These are phyloP conservation scores for Rhagoletis zephyria DNA, from an alignment of 1,140 invertebrate genomes.

Conservation along the genomic window DNA sequence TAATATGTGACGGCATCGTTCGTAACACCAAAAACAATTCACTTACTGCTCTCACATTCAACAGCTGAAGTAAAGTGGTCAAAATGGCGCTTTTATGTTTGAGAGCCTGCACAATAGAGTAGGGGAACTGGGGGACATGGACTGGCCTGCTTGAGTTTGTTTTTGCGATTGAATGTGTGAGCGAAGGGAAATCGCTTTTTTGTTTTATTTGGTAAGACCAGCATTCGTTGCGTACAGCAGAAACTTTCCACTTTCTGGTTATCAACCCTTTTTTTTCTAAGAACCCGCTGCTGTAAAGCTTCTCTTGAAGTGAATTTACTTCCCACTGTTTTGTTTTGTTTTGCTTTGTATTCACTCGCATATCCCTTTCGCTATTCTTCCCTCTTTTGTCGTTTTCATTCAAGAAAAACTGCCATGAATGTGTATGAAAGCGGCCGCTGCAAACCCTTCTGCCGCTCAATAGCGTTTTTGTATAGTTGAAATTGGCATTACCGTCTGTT, in stretches of 20 bases:
- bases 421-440: background rate
- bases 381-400: background rate
- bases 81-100: slow-evolving; percentile 42
- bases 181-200: background rate
- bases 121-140: background rate
- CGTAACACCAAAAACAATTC: background rate
- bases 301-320: background rate
- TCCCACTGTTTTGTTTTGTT: background rate
- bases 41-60: background rate
- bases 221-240: background rate
- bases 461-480: background rate
- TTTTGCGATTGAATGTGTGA: background rate
- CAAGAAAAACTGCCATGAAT: slow-evolving; percentile 4
- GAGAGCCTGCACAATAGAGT: background rate
- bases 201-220: slow-evolving; percentile 15
- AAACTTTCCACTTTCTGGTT: background rate
- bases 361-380: background rate
- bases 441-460: background rate
- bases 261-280: background rate
- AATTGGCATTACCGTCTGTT: slow-evolving; percentile 12
- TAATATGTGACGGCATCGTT: background rate
- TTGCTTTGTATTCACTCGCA: background rate
- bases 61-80: slow-evolving; percentile 6
- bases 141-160: background rate
- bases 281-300: background rate